These are phyloP conservation scores for Pachyuromys duprasi DNA, from an alignment of 2,797 vertebrate genomes.

Conservation along the genomic window DNA sequence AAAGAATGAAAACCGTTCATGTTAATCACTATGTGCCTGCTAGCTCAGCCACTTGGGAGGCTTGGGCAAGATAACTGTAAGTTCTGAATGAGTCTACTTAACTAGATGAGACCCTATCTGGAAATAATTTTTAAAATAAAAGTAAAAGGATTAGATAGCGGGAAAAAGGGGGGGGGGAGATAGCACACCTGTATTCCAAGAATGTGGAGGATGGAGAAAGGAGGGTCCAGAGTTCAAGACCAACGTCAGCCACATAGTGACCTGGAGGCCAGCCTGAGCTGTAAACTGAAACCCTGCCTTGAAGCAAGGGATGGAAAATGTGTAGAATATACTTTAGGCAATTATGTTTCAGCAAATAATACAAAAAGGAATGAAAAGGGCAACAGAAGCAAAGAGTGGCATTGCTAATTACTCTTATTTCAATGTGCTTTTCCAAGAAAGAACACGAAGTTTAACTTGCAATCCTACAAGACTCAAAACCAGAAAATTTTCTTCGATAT, in stretches of 20 bases:
- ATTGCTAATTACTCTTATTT: background rate
- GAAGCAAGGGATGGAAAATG: too few species aligned
- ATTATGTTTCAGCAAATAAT: slow-evolving; percentile 7
- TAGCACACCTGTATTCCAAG: background rate
- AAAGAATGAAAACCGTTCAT: slow-evolving; percentile 1
- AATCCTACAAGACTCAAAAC: slow-evolving; percentile 29
- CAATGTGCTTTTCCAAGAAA: background rate
- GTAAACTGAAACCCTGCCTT: background rate
- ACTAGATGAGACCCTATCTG: background rate
- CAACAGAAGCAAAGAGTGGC: background rate
- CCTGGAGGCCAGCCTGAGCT: background rate
- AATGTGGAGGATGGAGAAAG: background rate
- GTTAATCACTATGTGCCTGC: background rate
- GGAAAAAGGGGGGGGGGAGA: background rate
- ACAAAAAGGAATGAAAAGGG: slow-evolving; percentile 5
- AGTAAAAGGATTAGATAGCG: background rate
- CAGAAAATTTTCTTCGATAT: slow-evolving; percentile 7
- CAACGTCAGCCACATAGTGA: background rate
- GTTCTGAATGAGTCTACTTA: background rate
- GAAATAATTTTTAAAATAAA: background rate
- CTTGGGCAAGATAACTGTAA: too few species aligned
- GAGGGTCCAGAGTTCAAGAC: background rate
- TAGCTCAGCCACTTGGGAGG: background rate
- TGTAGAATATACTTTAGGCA: background rate
- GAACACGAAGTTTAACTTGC: slow-evolving; percentile 6